Base-by-base conservation (phyloP, 2,888 invertebrate genomes). In the Miltochrista miniata region DNA sequence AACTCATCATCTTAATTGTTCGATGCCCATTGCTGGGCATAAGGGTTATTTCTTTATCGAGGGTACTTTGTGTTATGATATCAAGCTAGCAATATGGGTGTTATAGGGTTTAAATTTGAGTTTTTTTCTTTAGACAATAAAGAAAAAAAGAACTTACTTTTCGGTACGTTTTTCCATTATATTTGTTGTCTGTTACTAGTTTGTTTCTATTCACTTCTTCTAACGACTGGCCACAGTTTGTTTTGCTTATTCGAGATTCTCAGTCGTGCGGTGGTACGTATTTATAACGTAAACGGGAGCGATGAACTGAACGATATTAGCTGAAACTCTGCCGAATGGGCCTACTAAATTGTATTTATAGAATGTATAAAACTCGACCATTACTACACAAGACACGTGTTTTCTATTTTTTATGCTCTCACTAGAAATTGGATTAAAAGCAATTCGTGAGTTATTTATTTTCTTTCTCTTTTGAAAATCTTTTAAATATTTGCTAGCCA, bases 281-380 rank as follows among this genome's bases (percentile, higher is more conserved):
- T 58, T 49, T 49, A 36, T 42, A 61, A 37, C 40, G 36, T 48
- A 36, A 48, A 51, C 54, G 18, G 48, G 42, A 29, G 44, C 34
- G 39, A 41, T 11, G 30, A 51, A 40, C 30, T 40, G 38, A 4
- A 18, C 40, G 29, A 24, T 39, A 60, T 57, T 50, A 45, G 37
- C 36, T 13, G 18, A 38, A 33, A 29, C 37, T 39, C 35, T n/a
- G 36, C 30, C 30, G 24, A 31, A 41, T 59, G 39, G 39, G 36
- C n/a, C 24, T 42, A 15, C 45, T 14, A 37, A 35, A 36, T 36
- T 15, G n/a, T 45, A 45, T 45, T 45, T 45, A 36, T 45, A 37
- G 45, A 30, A 24, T 18, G 12, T 12, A 13, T 29, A 35, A 18
- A 35, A 18, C 34, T 34, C 2, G 24, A 24, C 13, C 24, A 29